Percentiles rank a stretch among this genome's conserved stretches.
Evolutionary conservation across 2,888 invertebrate species (phyloP).

Genomic region (Lobophora halterata): DNA sequence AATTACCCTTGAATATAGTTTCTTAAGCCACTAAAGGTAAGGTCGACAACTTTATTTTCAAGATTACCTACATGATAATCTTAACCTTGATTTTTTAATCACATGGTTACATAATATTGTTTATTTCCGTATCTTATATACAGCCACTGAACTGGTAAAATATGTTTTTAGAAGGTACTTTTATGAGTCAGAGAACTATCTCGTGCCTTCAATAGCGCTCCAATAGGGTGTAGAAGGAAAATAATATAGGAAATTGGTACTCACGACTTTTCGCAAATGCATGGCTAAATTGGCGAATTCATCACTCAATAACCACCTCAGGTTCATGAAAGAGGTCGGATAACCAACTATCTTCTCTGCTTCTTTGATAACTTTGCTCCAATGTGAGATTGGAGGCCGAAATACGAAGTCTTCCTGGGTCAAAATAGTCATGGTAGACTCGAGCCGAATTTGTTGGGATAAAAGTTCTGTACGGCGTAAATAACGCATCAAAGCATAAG

Average conservation of each 20-base stretch:
- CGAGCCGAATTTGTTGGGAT: slow-evolving; percentile 5
- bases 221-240: too few species aligned
- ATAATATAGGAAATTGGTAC: slow-evolving; percentile 30
- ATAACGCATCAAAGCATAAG: too few species aligned
- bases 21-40: slow-evolving; percentile 16
- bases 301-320: slow-evolving; percentile 82
- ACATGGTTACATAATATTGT: slow-evolving; percentile 13
- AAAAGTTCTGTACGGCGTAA: too few species aligned
- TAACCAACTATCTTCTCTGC: slow-evolving; percentile 78
- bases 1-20: slow-evolving; percentile 11
- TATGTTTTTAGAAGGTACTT: too few species aligned
- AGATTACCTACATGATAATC: slow-evolving; percentile 1
- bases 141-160: too few species aligned
- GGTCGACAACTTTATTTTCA: slow-evolving; percentile 13
- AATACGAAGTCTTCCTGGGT: too few species aligned
- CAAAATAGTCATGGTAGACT: slow-evolving; percentile 1
- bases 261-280: slow-evolving; percentile 77
- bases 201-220: too few species aligned
- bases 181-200: too few species aligned
- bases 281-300: slow-evolving; percentile 82
- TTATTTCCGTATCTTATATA: too few species aligned
- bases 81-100: slow-evolving; percentile 15
- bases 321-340: slow-evolving; percentile 82
- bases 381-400: too few species aligned
- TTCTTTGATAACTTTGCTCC: slow-evolving; percentile 72